Evolutionary conservation across 1,140 invertebrate species (phyloP), one percentile per base, ranked within the genome.

Genomic region (Brachystomella parvula): DNA sequence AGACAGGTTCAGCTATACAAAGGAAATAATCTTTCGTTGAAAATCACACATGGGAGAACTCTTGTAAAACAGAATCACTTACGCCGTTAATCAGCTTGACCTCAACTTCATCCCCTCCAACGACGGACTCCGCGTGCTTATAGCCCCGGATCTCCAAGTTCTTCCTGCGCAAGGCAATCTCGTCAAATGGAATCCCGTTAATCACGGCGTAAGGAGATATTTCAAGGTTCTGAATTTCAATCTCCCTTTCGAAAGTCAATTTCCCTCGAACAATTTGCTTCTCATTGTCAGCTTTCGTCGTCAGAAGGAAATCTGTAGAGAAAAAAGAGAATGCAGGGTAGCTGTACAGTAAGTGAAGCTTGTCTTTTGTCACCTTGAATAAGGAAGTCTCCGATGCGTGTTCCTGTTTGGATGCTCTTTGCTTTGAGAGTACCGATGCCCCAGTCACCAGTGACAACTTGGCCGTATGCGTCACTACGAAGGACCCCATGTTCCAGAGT

Each of bases 131-230:
- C 2, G 35, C 62, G 26, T 58, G 31, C 30, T 68, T 68, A 32
- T 33, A 64, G 1, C 66, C 66, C 12, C 15, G 2, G 24, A 68
- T 64, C 3, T 59, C 32, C n/a, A 28, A 9, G 21, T 44, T 17
- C 2, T 3, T 24, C 2, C 39, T 64, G 28, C 61, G 29, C 19
- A 68, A 21, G 9, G 53, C 61, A 30, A 68, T 59, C n/a, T 68
- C 61, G 3, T 49, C 58, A 35, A 59, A 64, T 21, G 2, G 35
- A 33, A 68, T 68, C 2, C 56, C 53, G 49, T 64, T 64, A n/a
- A 68, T 32, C 3, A 9, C 44, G 17, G 57, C 53, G 1, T 24
- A 24, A 2, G 26, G 19, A 3, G 2, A 31, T 29, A 68, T 1
- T 3, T 47, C 1, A 2, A 67, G 28, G n/a, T 44, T 47, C n/a